Base-by-base conservation (phyloP, 1,140 invertebrate genomes). In the Drepana arcuata region DNA sequence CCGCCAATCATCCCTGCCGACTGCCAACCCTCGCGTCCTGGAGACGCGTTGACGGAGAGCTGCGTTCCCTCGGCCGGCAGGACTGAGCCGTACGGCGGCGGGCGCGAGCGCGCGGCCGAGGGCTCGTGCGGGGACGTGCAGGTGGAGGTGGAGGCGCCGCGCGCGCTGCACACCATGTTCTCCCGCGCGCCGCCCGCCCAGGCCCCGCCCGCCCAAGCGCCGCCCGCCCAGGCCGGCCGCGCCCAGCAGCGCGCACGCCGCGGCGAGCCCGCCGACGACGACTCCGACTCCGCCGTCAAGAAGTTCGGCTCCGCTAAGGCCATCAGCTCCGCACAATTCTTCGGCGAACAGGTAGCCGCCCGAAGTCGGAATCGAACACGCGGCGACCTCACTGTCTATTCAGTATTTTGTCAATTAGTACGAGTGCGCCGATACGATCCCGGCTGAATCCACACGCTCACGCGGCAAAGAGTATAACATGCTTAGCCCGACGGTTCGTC, bases 241-340 rank as follows among this genome's bases (percentile, higher is more conserved):
- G 10, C 10, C 23, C 29, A 15, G 16, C 11, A 32, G 33, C 40
- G 41, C 18, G 13, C 35, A 11, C 50, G 15, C 33, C 48, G 42
- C 21, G 23, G 39, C 3, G 56, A 55, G 21, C 33, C 48, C 18
- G 48, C 28, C 10, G 70, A 67, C 1, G 66, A 71, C 26, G 88
- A 89, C 42, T 66, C 71, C 26, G 88, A 89, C 43, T 90, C 91
- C 42, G 95, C 95, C 7, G 94, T 95, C 63, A 94, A 95, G 68
- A 98, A 98, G 84, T 99, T 98, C 79, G 96, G 94, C 13, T 91
- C 92, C 62, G 96, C 97, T 2, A 99, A 99, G 84, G 92, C 95
- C 1, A 99, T 99, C 56, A 98, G 96, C 39, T 99, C 97, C 0
- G 95, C 97, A 69, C 96, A 98, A 84, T 99, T 91, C 83, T 98